Conservation (phyloP, 2,797 vertebrate species). For the Percopsis omiscomaycus region DNA sequence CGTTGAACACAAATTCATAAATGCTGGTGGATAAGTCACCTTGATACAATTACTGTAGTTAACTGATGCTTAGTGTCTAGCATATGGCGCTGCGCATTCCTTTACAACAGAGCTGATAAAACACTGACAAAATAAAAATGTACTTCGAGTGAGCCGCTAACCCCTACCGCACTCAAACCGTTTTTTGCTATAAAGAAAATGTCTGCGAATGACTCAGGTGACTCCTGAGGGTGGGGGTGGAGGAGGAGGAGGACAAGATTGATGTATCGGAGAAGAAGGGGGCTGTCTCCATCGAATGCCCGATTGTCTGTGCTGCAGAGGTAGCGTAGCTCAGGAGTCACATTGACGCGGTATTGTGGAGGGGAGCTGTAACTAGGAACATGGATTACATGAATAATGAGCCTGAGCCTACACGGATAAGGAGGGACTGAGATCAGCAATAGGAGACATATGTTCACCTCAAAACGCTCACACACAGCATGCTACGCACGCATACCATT, state of each 20-base stretch:
- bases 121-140: constrained; percentile 55
- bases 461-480: constrained; percentile 8
- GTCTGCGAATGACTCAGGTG: constrained; percentile 66
- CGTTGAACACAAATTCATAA: constrained; percentile 12
- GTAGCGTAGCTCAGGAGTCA: constrained; percentile 60
- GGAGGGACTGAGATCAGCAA: constrained; percentile 57
- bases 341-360: constrained; percentile 70
- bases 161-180: constrained; percentile 41
- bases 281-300: constrained; percentile 53
- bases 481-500: not conserved
- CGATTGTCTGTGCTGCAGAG: constrained; percentile 48
- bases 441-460: not conserved
- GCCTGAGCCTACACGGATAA: constrained; percentile 67
- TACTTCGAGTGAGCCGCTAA: constrained; percentile 32
- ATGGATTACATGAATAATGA: constrained; percentile 79
- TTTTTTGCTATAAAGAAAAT: constrained; percentile 57
- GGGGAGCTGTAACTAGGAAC: constrained; percentile 67
- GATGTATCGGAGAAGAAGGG: constrained; percentile 3
- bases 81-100: constrained; percentile 52
- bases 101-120: constrained; percentile 63
- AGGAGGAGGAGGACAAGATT: constrained; percentile 17
- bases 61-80: constrained; percentile 61
- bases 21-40: constrained; percentile 49
- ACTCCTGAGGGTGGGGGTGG: constrained; percentile 51
- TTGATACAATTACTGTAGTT: constrained; percentile 69